phyloP scores from a whole-genome alignment of 1,140 invertebrate species.

The Scaptomyza pallida region DNA sequence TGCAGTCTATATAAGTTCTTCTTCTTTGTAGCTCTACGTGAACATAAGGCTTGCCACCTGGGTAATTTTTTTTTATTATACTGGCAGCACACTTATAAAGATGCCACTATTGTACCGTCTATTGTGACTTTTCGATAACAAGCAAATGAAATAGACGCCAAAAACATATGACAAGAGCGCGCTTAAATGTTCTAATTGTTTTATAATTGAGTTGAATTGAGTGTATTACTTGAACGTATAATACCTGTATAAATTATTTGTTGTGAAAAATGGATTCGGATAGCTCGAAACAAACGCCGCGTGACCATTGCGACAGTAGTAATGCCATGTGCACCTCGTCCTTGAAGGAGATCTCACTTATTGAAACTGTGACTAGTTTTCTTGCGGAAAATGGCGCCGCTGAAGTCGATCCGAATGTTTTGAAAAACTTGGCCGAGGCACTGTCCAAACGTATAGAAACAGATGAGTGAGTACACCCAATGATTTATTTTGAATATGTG shows the following conservation, averaged over 20 bases:
- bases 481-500: constrained; percentile 34
- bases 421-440: constrained; percentile 65
- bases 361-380: constrained; percentile 71
- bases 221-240: background rate
- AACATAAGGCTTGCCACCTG: constrained; percentile 9
- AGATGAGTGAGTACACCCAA: constrained; percentile 56
- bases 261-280: constrained; percentile 46
- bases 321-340: constrained; percentile 59
- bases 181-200: constrained; percentile 44
- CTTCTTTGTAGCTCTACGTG: constrained; percentile 38
- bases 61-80: constrained; percentile 7
- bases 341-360: constrained; percentile 64
- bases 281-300: constrained; percentile 54
- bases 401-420: constrained; percentile 59
- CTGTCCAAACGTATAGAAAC: constrained; percentile 67
- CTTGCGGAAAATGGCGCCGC: constrained; percentile 68
- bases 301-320: constrained; percentile 52
- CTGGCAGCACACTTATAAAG: constrained; percentile 9
- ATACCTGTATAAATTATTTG: background rate
- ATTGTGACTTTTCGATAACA: constrained; percentile 28
- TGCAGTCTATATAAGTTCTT: constrained; percentile 42
- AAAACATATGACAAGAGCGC: constrained; percentile 46
- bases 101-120: background rate
- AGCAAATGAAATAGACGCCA: constrained; percentile 23
- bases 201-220: background rate